These are phyloP conservation scores for Rhinogobio ventralis DNA, from an alignment of 2,797 vertebrate genomes.

Conservation along the genomic window DNA sequence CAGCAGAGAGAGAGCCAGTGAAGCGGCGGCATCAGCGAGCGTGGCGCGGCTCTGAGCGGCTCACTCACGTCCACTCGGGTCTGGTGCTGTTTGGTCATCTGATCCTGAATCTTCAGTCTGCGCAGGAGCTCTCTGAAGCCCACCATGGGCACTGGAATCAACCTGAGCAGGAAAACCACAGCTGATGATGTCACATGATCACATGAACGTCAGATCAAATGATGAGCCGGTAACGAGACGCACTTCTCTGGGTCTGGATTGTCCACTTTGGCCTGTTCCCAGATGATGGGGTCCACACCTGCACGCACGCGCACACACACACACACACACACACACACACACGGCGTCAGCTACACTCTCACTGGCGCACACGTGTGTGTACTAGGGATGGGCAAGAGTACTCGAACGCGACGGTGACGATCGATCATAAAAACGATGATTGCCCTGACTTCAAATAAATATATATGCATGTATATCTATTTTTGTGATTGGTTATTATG, in stretches of 20 bases:
- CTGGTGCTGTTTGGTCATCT: constrained; percentile 99
- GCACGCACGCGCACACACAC: constrained; percentile 32
- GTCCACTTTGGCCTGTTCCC: constrained; percentile 99
- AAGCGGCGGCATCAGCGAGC: background rate
- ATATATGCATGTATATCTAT: too few species aligned
- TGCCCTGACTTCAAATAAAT: too few species aligned
- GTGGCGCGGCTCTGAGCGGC: background rate
- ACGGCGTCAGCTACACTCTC: background rate
- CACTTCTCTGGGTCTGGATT: constrained; percentile 98
- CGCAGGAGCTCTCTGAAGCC: constrained; percentile 95
- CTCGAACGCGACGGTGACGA: too few species aligned
- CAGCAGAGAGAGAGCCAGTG: constrained; percentile 6
- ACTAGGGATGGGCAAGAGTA: too few species aligned
- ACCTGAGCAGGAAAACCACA: constrained; percentile 70
- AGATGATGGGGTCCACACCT: constrained; percentile 98
- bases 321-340: background rate
- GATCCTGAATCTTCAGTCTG: constrained; percentile 95
- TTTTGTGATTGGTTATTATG: too few species aligned
- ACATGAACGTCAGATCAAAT: background rate
- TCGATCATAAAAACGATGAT: too few species aligned
- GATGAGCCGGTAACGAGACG: constrained; percentile 59
- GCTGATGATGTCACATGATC: background rate
- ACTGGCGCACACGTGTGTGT: background rate
- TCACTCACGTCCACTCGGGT: constrained; percentile 92
- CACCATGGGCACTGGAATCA: constrained; percentile 98